Conservation (phyloP, 2,888 invertebrate genomes). For the Apeira syringaria region DNA sequence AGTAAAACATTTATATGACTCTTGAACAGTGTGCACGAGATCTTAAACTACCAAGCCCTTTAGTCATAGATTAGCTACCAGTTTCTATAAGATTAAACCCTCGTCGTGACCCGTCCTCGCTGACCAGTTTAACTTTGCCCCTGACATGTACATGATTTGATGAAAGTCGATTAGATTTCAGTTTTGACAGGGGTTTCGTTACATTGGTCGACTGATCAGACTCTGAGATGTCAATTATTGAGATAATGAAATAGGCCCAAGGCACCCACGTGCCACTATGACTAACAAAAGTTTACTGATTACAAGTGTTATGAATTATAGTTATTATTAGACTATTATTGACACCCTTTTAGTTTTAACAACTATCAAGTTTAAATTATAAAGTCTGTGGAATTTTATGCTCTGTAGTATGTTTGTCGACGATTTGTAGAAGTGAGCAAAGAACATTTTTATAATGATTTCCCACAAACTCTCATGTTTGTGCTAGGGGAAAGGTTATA, state of each 20-base stretch:
- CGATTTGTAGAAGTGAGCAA: too few species aligned
- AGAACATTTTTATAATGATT: too few species aligned
- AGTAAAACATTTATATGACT: neutral
- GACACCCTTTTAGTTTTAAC: too few species aligned
- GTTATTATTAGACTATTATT: too few species aligned
- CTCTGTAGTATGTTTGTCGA: too few species aligned
- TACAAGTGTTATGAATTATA: neutral
- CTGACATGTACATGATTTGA: slow-evolving; percentile 30
- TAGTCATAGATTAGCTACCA: slow-evolving; percentile 1
- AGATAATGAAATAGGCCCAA: slow-evolving; percentile 26
- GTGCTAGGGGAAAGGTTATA: too few species aligned
- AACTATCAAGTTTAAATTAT: too few species aligned
- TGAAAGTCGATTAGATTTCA: slow-evolving; percentile 32
- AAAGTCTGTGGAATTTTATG: too few species aligned
- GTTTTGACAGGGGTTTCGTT: slow-evolving; percentile 29
- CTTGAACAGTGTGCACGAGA: neutral
- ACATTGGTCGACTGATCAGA: slow-evolving; percentile 28
- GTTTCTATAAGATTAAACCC: slow-evolving; percentile 16
- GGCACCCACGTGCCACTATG: slow-evolving; percentile 20
- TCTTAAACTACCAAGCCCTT: slow-evolving; percentile 5
- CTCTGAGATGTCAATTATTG: slow-evolving; percentile 42
- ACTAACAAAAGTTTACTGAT: slow-evolving; percentile 3
- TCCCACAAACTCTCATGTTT: too few species aligned
- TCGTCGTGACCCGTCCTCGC: slow-evolving; percentile 55
- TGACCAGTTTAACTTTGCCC: slow-evolving; percentile 36